Base-by-base conservation (phyloP, 1,140 invertebrate species). In the Zaprionus camerounensis region DNA sequence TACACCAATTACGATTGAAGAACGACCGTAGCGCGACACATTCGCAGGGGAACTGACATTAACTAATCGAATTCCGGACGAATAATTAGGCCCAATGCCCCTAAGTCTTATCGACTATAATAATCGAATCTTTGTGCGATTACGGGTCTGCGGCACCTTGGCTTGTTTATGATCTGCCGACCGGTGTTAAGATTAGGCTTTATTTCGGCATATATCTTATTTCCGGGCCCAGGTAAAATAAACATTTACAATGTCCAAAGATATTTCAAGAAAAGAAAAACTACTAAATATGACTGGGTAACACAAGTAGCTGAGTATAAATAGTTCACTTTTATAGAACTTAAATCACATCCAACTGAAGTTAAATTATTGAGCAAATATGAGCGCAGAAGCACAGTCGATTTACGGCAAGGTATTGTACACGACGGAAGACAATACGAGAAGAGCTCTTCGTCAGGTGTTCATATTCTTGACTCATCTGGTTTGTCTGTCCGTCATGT, bases 201-300 rank as follows among this genome's bases (percentile, higher is more conserved):
- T 62, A 62, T 49, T 67, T 63, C 64, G 64, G 71, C 56, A 55
- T 59, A 49, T 73, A 73, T 73, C 71, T 69, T 56, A 74, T 49
- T 57, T 17, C 58, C 57, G 28, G 46, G 22, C 38, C 17, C 7
- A 44, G 36, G 34, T 7, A 31, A 62, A 69, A 69, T 69, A 69
- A 69, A 69, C 28, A 69, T 69, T 74, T 69, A 74, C 34, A 62
- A 31, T 36, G 11, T 41, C 22, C 20, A 26, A 59, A 38, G 24
- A 49, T 28, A 24, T 26, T 67, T 31, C 28, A 56, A 56, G 17
- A 38, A 34, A 12, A 57, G n/a, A 56, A 57, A 49, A 51, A 53
- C 24, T 38, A 36, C 44, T n/a, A 5, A 9, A 28, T 31, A 31
- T 15, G n/a, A 51, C 28, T 49, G n/a, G 4, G 59, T 49, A 46